These are phyloP conservation scores for Thera obeliscata DNA, from an alignment of 2,888 invertebrate species.

Conservation along the genomic window DNA sequence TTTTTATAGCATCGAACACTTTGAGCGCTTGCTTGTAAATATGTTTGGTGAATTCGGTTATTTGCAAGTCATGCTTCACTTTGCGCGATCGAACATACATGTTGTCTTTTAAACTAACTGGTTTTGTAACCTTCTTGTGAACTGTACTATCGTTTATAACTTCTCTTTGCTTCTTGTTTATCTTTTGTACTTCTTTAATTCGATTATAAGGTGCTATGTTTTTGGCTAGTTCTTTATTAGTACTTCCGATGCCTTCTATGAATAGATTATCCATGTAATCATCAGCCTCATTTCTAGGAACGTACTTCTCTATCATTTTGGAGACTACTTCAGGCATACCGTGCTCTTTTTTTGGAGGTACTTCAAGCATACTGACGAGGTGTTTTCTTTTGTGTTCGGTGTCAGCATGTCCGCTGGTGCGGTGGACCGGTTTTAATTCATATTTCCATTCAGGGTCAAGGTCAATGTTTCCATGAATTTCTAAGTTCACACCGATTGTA, in stretches of 20 bases:
- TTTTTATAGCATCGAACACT: slow-evolving; percentile 52
- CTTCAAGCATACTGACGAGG: not conserved
- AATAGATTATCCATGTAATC: not conserved
- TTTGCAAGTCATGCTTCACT: slow-evolving; percentile 50
- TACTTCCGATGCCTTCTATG: slow-evolving; percentile 1
- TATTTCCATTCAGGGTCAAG: slow-evolving; percentile 56
- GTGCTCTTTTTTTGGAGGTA: not conserved
- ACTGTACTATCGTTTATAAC: not conserved
- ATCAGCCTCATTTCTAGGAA: not conserved
- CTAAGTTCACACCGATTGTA: slow-evolving; percentile 37
- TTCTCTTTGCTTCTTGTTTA: not conserved
- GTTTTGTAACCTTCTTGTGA: slow-evolving; percentile 11
- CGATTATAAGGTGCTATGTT: slow-evolving; percentile 2
- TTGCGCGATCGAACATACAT: slow-evolving; percentile 33
- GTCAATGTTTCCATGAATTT: slow-evolving; percentile 53
- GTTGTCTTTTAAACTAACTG: slow-evolving; percentile 10
- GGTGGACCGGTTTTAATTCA: slow-evolving; percentile 33
- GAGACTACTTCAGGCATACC: slow-evolving; percentile 6
- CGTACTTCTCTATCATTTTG: slow-evolving; percentile 3
- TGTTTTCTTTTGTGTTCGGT: not conserved
- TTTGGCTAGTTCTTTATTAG: not conserved
- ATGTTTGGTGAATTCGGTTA: slow-evolving; percentile 53
- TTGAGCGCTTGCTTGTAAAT: slow-evolving; percentile 53
- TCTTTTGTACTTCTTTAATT: not conserved
- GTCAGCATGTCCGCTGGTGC: slow-evolving; percentile 1